These are phyloP conservation scores for Eristalinus aeneus DNA, from an alignment of 2,888 invertebrate genomes.

Conservation along the genomic window DNA sequence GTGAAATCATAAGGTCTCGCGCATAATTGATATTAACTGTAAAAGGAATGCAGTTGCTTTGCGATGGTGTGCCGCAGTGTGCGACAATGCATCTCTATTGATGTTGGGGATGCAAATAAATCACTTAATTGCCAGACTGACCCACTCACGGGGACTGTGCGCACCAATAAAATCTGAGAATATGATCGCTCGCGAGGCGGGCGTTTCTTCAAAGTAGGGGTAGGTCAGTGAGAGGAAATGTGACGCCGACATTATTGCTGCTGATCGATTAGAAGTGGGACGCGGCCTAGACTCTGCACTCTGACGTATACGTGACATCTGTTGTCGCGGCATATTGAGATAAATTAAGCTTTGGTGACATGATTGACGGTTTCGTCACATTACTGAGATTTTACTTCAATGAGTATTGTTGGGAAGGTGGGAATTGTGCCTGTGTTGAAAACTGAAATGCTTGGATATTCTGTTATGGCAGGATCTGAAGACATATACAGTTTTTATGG, in stretches of 20 bases:
- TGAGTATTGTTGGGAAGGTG: too few relatives aligned
- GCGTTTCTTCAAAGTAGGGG: neutral
- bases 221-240: constrained; percentile 53
- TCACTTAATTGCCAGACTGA: constrained; percentile 55
- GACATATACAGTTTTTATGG: too few relatives aligned
- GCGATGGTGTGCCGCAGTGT: neutral
- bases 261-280: neutral
- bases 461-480: too few relatives aligned
- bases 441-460: too few relatives aligned
- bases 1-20: neutral
- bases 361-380: neutral
- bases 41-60: constrained; percentile 45
- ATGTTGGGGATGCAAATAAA: constrained; percentile 54
- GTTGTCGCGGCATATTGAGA: constrained; percentile 1
- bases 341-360: neutral
- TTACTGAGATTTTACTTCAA: neutral
- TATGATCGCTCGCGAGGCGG: constrained; percentile 15
- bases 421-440: too few relatives aligned
- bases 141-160: constrained; percentile 24
- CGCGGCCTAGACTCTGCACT: constrained; percentile 33
- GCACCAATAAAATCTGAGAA: constrained; percentile 42
- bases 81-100: constrained; percentile 38
- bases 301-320: constrained; percentile 42
- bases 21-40: constrained; percentile 52
- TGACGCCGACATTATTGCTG: neutral